A percentile compares a stretch with the other conserved stretches of the same genome.
Conservation (phyloP, 53 echinoderm and acorn worm species). For the Antedon mediterranea region DNA sequence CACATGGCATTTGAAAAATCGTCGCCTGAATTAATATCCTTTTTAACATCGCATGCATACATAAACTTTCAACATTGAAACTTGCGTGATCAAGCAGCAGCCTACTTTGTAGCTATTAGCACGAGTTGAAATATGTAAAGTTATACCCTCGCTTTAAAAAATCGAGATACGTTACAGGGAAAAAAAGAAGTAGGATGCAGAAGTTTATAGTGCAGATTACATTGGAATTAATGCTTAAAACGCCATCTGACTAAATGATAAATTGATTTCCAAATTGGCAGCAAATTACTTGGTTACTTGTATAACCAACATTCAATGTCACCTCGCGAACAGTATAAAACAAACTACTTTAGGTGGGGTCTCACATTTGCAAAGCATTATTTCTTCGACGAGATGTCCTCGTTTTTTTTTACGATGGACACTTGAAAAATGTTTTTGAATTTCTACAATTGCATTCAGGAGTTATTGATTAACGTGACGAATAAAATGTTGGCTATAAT, state of each 20-base stretch:
- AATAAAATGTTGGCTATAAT: background rate
- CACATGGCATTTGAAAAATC: background rate
- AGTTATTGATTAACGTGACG: background rate
- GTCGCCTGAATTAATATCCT: background rate
- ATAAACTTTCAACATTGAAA: background rate
- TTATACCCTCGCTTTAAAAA: background rate
- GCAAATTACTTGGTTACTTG: background rate
- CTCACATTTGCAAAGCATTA: background rate
- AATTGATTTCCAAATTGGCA: slow-evolving; percentile 1
- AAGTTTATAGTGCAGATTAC: background rate
- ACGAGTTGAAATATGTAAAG: background rate
- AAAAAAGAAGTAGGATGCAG: background rate
- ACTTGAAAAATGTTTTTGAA: background rate
- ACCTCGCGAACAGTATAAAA: background rate
- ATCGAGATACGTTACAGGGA: background rate
- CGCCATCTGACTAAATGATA: background rate
- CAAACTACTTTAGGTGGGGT: background rate
- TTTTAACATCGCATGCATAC: background rate
- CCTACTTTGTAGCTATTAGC: background rate
- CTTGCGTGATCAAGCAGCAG: background rate
- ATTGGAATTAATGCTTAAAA: background rate
- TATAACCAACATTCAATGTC: background rate
- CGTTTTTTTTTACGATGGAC: background rate
- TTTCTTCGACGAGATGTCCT: background rate
- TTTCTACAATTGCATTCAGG: background rate